Conservation (phyloP, 1,140 invertebrate species). For the Eurosta solidaginis region DNA sequence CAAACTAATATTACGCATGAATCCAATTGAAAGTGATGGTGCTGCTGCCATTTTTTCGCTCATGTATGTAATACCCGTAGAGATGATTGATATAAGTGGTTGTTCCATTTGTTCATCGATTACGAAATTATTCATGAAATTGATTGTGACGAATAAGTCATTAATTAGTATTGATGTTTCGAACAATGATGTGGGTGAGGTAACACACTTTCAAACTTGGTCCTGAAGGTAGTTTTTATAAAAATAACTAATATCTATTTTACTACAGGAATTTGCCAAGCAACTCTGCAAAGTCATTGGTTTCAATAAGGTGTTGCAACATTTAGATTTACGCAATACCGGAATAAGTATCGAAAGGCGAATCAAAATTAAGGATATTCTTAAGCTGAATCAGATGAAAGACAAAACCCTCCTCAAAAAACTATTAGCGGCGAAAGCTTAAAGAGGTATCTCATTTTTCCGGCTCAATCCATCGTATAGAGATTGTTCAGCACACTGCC, state of each 20-base stretch:
- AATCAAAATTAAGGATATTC: slow-evolving; percentile 44
- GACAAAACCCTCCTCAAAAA: neutral
- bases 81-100: slow-evolving; percentile 44
- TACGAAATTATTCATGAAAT: slow-evolving; percentile 51
- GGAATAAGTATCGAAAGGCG: slow-evolving; percentile 42
- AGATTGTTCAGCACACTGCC: too few relatives aligned
- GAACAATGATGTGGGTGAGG: slow-evolving; percentile 51
- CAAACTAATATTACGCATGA: slow-evolving; percentile 48
- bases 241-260: neutral
- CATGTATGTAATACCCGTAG: slow-evolving; percentile 46
- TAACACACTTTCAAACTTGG: slow-evolving; percentile 4
- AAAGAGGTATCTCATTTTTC: neutral
- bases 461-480: too few relatives aligned
- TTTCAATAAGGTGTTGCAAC: slow-evolving; percentile 49
- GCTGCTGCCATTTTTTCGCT: slow-evolving; percentile 54
- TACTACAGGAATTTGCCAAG: slow-evolving; percentile 46
- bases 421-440: neutral
- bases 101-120: slow-evolving; percentile 48
- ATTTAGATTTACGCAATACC: slow-evolving; percentile 51
- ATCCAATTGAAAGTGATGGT: slow-evolving; percentile 56
- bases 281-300: slow-evolving; percentile 48
- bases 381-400: slow-evolving; percentile 38
- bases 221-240: neutral
- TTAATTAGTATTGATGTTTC: slow-evolving; percentile 49
- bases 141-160: slow-evolving; percentile 48